Base-by-base conservation (phyloP, 2,113 vertebrate genomes). In the Dissostichus mawsoni region DNA sequence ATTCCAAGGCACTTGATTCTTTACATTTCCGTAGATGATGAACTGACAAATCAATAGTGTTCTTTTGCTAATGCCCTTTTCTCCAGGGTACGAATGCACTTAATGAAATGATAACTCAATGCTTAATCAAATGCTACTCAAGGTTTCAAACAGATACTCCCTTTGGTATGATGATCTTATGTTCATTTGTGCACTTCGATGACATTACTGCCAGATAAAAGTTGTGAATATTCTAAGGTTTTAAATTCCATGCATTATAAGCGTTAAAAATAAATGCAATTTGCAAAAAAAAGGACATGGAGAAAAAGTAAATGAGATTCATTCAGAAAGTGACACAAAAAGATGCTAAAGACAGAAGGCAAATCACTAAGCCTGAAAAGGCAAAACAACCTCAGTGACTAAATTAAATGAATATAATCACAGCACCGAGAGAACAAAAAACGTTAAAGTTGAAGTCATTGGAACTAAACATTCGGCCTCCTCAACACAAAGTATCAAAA, bases 1-100 rank as follows among this genome's bases (percentile, higher is more conserved):
- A 82, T 90, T 92, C 92, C 90, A 93, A 94, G 93, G 93, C 93
- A 94, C 93, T 94, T 94, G 86, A 92, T 90, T 92, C 92, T 92
- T 86, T 87, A 92, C 89, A 79, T 87, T 85, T 78, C 89, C 73
- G 83, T 59, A 53, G 74, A 80, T 78, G 69, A 89, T 78, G 58
- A 77, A 90, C 74, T 76, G 65, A 81, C 78, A 77, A 87, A 88
- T 71, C n/a, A 86, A 80, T 70, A 56, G 52, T 69, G 61, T 83
- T 82, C 13, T 86, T 81, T 72, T 74, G 50, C 58, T 69, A 79
- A 84, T 80, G 76, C 78, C 80, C 89, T 87, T 79, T 83, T 82
- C n/a, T 73, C 73, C 57, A 67, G 80, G 87, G 80, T 84, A 84
- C 81, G 80, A 93, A 93, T 94, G 92, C 89, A 92, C 93, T 92